These are phyloP conservation scores for Pangasius macronema DNA, from an alignment of 2,797 vertebrate species.

Conservation along the genomic window DNA sequence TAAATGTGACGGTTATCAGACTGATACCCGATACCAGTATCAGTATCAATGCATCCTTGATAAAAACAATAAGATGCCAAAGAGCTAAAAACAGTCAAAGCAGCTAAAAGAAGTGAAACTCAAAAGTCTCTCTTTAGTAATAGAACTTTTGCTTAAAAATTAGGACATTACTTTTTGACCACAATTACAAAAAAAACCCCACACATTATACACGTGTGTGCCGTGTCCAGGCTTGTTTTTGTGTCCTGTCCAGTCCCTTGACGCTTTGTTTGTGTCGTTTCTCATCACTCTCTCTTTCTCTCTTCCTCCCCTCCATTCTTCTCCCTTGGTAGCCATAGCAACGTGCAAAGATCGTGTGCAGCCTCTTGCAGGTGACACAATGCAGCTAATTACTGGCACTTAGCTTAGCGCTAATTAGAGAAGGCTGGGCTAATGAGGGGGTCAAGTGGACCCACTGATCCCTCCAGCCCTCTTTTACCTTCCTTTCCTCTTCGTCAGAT, in stretches of 20 bases:
- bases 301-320: conserved; percentile 53
- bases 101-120: neutral
- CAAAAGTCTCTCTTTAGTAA: neutral
- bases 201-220: neutral
- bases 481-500: conserved; percentile 44
- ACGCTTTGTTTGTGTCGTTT: conserved; percentile 51
- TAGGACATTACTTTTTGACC: neutral
- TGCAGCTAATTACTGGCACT: conserved; percentile 79
- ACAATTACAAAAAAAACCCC: neutral
- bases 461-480: conserved; percentile 49
- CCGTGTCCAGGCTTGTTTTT: conserved; percentile 25
- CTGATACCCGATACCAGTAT: neutral
- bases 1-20: neutral
- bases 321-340: conserved; percentile 58
- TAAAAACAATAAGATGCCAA: neutral
- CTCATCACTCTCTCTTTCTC: conserved; percentile 41
- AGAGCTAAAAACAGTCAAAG: neutral
- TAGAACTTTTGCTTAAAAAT: neutral
- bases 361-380: conserved; percentile 79
- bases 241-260: conserved; percentile 33
- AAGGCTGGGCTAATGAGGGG: conserved; percentile 75
- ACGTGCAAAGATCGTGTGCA: conserved; percentile 53
- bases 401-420: conserved; percentile 80
- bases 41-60: neutral
- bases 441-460: conserved; percentile 74